These are phyloP conservation scores for Drosophila suzukii DNA, from an alignment of 1,140 invertebrate species.

Conservation along the genomic window DNA sequence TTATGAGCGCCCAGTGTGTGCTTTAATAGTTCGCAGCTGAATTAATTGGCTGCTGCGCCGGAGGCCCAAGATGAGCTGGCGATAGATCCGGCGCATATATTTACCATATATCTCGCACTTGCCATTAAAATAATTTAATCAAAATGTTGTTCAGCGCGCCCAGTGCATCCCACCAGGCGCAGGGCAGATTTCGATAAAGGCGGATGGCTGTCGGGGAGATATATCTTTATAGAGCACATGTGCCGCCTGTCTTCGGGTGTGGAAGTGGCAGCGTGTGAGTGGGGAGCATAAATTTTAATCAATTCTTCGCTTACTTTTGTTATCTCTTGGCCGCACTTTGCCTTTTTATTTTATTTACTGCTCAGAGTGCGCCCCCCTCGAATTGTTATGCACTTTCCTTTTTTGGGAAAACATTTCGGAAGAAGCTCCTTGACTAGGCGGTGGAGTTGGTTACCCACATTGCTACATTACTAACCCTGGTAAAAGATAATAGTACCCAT, in stretches of 20 bases:
- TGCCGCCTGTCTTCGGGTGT: conserved; percentile 30
- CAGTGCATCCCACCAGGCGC: conserved; percentile 13
- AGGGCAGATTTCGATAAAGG: conserved; percentile 56
- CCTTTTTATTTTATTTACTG: conserved; percentile 73
- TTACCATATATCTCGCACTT: conserved; percentile 71
- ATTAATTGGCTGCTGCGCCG: conserved; percentile 71
- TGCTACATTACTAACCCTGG: not conserved
- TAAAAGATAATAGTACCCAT: too few relatives aligned
- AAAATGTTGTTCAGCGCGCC: conserved; percentile 69
- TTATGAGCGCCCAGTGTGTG: conserved; percentile 81
- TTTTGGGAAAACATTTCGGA: not conserved
- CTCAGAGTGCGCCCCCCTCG: conserved; percentile 40
- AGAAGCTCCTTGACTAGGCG: not conserved
- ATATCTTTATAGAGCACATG: conserved; percentile 65
- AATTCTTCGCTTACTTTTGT: conserved; percentile 76
- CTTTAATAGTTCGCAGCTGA: conserved; percentile 81
- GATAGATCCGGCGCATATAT: conserved; percentile 55
- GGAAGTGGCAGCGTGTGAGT: not conserved
- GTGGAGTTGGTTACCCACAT: not conserved
- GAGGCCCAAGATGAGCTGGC: conserved; percentile 24
- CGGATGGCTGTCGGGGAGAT: conserved; percentile 41
- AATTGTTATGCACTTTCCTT: conserved; percentile 62
- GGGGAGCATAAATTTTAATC: conserved; percentile 77
- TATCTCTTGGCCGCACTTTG: conserved; percentile 64
- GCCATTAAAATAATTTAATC: conserved; percentile 82